phyloP scores from a whole-genome alignment of 1,140 invertebrate species.

The Drosophila carrolli region DNA sequence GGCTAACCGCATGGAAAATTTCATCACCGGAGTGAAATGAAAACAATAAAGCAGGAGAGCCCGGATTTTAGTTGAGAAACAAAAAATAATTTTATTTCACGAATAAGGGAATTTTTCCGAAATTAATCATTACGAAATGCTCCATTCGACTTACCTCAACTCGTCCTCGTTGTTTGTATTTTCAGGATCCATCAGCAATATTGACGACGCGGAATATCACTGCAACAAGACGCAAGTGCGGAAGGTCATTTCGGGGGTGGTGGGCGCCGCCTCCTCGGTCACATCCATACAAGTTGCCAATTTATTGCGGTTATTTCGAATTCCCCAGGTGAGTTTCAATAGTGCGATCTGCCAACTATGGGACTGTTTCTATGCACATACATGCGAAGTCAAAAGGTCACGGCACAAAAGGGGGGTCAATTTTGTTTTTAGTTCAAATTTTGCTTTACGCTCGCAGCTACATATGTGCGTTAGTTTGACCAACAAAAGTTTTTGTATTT shows the following conservation, averaged over 20 bases:
- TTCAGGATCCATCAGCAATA: constrained; percentile 97
- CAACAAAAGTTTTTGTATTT: constrained; percentile 28
- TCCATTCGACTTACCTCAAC: background rate
- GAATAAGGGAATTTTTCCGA: no score
- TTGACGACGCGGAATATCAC: constrained; percentile 94
- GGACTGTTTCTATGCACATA: no score
- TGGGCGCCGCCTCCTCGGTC: constrained; percentile 97
- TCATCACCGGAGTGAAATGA: no score
- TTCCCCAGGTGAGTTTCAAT: constrained; percentile 92
- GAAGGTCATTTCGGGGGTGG: constrained; percentile 97
- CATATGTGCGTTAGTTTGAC: background rate
- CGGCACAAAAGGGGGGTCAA: background rate
- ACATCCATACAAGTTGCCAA: constrained; percentile 98
- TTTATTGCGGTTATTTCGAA: constrained; percentile 96
- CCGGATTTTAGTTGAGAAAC: no score
- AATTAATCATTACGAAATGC: no score
- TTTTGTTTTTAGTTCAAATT: constrained; percentile 17
- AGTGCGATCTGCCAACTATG: background rate
- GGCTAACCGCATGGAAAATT: no score
- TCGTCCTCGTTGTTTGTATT: constrained; percentile 26
- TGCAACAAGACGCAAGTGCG: constrained; percentile 94
- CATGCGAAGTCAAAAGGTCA: background rate
- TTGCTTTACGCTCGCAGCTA: constrained; percentile 16
- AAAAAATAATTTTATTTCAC: no score
- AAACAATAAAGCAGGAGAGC: no score